phyloP scores from a whole-genome alignment of 2,113 vertebrate species.

The Mus spicilegus region DNA sequence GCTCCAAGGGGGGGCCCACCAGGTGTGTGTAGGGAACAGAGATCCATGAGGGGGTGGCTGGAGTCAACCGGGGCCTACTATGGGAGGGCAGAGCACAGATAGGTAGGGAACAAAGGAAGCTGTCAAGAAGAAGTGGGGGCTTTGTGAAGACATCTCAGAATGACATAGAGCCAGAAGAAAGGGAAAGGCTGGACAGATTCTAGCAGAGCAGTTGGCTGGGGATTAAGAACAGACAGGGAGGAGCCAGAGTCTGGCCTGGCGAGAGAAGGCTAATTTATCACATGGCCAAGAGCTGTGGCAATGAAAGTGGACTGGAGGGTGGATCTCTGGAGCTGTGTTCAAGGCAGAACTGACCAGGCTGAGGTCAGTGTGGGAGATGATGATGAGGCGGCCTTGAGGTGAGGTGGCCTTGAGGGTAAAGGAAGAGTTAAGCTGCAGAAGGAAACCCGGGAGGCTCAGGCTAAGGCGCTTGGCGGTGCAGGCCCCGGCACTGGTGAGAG shows the following conservation, averaged over 20 bases:
- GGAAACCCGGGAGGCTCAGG: not conserved
- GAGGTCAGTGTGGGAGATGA: not conserved
- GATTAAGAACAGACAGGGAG: not conserved
- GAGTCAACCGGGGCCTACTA: too few relatives aligned
- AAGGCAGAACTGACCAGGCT: not conserved
- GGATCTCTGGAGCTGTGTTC: not conserved
- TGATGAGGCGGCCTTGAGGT: not conserved
- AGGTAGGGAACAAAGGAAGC: not conserved
- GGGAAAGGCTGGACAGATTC: not conserved
- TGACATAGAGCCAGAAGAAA: not conserved
- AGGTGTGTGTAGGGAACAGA: not conserved
- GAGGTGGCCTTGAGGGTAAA: not conserved
- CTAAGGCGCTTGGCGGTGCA: not conserved
- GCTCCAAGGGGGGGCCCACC: not conserved
- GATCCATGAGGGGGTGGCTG: fast-evolving
- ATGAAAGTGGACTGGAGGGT: not conserved
- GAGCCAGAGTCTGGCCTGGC: not conserved
- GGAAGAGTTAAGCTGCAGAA: not conserved
- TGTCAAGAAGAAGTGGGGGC: too few relatives aligned
- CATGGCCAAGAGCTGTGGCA: not conserved
- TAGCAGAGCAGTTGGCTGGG: not conserved
- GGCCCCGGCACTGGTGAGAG: too few relatives aligned
- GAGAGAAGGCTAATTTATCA: not conserved
- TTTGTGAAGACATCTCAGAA: not conserved
- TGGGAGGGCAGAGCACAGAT: not conserved